Percentiles rank a stretch among this genome's conserved stretches.
Conservation (phyloP, 2,797 vertebrate genomes). For the Pyrocephalus nanus region DNA sequence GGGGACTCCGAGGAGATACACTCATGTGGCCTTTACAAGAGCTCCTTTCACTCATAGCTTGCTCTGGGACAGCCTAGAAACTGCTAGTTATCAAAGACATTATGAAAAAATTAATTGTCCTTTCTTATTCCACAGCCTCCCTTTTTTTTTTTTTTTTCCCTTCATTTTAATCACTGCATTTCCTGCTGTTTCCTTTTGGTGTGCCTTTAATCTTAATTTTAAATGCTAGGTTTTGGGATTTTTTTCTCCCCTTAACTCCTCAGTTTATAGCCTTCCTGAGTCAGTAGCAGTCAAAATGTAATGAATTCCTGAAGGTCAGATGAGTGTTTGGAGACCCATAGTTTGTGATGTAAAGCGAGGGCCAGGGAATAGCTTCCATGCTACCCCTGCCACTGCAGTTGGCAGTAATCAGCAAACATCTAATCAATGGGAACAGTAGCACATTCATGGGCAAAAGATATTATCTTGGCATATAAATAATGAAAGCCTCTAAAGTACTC, state of each 20-base stretch:
- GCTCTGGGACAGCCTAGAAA: not conserved
- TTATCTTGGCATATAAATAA: slow-evolving; percentile 63
- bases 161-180: not conserved
- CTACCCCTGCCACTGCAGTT: slow-evolving; percentile 29
- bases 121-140: not conserved
- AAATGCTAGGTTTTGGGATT: not conserved
- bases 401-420: slow-evolving; percentile 63
- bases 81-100: not conserved
- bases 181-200: not conserved
- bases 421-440: slow-evolving; percentile 70
- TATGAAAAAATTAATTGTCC: not conserved
- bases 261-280: not conserved
- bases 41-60: not conserved
- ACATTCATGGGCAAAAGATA: slow-evolving; percentile 67
- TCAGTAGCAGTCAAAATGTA: slow-evolving; percentile 3
- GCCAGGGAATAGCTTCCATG: not conserved
- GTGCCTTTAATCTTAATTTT: not conserved
- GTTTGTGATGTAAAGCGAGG: not conserved
- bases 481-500: slow-evolving; percentile 51
- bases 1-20: not conserved
- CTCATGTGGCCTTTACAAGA: not conserved
- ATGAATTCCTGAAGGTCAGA: slow-evolving; percentile 46
- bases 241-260: not conserved
- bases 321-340: not conserved
- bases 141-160: fast-evolving